Conservation (phyloP, 2,888 invertebrate species). For the Druceiella hillmani region DNA sequence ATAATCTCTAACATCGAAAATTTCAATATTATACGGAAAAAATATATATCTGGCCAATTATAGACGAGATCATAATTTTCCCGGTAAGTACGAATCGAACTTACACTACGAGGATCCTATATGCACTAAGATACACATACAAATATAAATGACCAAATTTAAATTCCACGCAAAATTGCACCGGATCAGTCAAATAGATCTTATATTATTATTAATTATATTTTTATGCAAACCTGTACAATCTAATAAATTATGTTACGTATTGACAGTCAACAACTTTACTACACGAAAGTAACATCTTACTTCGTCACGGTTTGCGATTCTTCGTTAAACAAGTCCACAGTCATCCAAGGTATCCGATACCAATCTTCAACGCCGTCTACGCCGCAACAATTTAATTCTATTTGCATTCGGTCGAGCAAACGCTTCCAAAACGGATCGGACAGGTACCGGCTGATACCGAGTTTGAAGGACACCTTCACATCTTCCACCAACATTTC, state of each 20-base stretch:
- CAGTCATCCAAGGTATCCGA: constrained; percentile 53
- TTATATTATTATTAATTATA: no score
- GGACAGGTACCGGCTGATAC: constrained; percentile 52
- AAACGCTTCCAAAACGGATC: constrained; percentile 53
- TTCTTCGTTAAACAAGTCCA: constrained; percentile 44
- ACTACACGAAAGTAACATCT: constrained; percentile 14
- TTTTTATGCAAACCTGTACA: neutral
- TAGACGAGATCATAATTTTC: no score
- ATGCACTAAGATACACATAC: no score
- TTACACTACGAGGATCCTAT: no score
- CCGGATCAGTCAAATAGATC: no score
- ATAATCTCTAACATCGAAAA: no score
- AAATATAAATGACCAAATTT: no score
- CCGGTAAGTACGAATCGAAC: no score
- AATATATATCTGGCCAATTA: no score
- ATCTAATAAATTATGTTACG: neutral
- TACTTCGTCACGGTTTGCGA: constrained; percentile 39
- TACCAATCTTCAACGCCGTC: constrained; percentile 54
- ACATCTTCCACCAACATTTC: constrained; percentile 41
- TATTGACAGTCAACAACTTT: neutral
- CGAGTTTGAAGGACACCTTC: constrained; percentile 47
- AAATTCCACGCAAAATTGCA: no score
- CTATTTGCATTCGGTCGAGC: constrained; percentile 54
- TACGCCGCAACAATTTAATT: constrained; percentile 53
- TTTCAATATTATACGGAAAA: no score